These are phyloP conservation scores for Mactra quadrangularis DNA, from an alignment of 1,140 invertebrate genomes.

Conservation along the genomic window DNA sequence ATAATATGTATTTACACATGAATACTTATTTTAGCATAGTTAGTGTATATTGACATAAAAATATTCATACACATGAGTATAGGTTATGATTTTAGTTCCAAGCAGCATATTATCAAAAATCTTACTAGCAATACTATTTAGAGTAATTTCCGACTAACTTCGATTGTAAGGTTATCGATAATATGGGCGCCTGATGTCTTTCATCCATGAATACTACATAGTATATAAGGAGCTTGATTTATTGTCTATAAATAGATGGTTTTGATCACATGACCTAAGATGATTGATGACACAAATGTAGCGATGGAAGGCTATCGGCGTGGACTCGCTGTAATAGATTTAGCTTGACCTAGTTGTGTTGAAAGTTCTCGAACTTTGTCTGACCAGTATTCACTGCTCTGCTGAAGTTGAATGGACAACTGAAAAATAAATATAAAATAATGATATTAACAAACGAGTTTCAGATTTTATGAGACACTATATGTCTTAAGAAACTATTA, in stretches of 20 bases:
- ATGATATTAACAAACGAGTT: too few relatives aligned
- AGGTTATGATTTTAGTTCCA: too few relatives aligned
- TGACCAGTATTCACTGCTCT: conserved; percentile 83
- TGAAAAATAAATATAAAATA: conserved; percentile 62
- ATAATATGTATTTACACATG: too few relatives aligned
- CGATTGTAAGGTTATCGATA: background rate
- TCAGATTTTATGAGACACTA: too few relatives aligned
- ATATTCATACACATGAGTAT: too few relatives aligned
- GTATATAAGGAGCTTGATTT: background rate
- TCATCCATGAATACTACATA: conserved; percentile 8
- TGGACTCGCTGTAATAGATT: conserved; percentile 45
- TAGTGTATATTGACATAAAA: too few relatives aligned
- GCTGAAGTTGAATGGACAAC: conserved; percentile 81
- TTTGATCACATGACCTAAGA: conserved; percentile 18
- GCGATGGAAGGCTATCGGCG: conserved; percentile 26
- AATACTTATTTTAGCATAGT: too few relatives aligned
- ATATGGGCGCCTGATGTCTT: background rate
- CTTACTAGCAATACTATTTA: background rate
- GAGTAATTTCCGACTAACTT: background rate
- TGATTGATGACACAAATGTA: background rate
- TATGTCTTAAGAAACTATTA: too few relatives aligned
- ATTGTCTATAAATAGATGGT: background rate
- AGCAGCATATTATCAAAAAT: background rate
- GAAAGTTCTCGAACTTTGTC: conserved; percentile 81
- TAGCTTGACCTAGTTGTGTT: conserved; percentile 68